These are phyloP conservation scores for Campoletis raptor DNA, from an alignment of 2,888 invertebrate genomes.

Conservation along the genomic window DNA sequence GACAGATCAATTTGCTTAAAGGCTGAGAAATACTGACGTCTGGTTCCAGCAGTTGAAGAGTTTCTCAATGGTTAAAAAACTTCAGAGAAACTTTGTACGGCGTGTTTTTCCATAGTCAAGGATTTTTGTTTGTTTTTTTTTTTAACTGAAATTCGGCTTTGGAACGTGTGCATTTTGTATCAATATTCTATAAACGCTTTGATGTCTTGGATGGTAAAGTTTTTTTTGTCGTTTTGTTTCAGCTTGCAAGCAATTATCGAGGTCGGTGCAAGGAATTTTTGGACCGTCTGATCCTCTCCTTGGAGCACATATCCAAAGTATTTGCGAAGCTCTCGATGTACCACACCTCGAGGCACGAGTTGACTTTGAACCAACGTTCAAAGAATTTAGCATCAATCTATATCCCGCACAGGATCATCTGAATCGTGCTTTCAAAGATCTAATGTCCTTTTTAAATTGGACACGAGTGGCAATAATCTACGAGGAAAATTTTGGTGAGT, in stretches of 20 bases:
- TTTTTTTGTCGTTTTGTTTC: constrained; percentile 81
- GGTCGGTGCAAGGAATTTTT: constrained; percentile 94
- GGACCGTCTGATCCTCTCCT: constrained; percentile 94
- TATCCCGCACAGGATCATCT: constrained; percentile 94
- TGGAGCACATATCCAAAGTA: constrained; percentile 94
- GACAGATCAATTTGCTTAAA: constrained; percentile 1
- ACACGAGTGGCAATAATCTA: constrained; percentile 96
- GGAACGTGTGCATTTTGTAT: not conserved
- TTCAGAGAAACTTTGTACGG: not conserved
- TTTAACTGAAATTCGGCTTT: not conserved
- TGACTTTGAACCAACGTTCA: constrained; percentile 88
- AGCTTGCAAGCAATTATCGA: constrained; percentile 93
- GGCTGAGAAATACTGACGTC: not conserved
- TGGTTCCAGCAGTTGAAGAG: not conserved
- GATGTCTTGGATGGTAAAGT: not conserved
- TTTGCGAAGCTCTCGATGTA: constrained; percentile 95
- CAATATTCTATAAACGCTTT: not conserved
- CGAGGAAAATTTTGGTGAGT: constrained; percentile 95
- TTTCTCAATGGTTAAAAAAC: not conserved
- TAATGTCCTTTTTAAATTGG: constrained; percentile 96
- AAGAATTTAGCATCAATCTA: constrained; percentile 94
- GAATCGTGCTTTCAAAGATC: constrained; percentile 93
- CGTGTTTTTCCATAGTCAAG: not conserved
- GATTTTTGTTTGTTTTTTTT: not conserved
- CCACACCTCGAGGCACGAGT: constrained; percentile 94